Base-by-base conservation (phyloP, 2,888 invertebrate genomes). In the Synergus gifuensis region DNA sequence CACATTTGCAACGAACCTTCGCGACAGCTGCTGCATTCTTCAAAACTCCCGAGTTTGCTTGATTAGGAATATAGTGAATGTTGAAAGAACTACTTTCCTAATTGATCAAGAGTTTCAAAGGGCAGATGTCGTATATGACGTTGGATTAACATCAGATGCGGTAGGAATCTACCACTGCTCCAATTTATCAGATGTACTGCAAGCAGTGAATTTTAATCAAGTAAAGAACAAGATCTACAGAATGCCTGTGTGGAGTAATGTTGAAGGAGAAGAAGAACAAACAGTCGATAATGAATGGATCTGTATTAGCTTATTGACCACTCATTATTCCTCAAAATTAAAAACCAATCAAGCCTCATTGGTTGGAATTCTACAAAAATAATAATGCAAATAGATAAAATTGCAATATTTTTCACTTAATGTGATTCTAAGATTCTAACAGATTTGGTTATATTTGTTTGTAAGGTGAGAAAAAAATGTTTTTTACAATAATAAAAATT, bases 171-270 rank as follows among this genome's bases (percentile, higher is more conserved):
- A 14, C 14, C 4, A 46, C 14, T 46, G 14, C 4, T 46, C 4
- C 14, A 14, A 46, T 14, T 46, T 46, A 14, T 46, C 46, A 14
- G 46, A 4, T 46, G 14, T 14, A 14, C 3, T 14, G 2, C 14
- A 14, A 14, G 46, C 46, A 14, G 12, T 46, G 4, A 46, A 14
- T 46, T 46, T 46, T 4, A 4, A 46, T 46, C 14, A 14, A 14
- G 46, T 76, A 12, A 22, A 76, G 11, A 28, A 22, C 28, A 76
- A 76, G 54, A 14, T 22, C 18, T 76, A 76, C 22, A 58, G 2
- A 54, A 46, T 76, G 60, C 76, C 76, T 18, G 54, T 54, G 54
- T 76, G 58, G 76, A 76, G 54, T 16, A 8, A 46, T 5, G 18
- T 1, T 14, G 76, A 76, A 58, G 60, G 76, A 12, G 36, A 58